Base-by-base conservation (phyloP, 2,797 vertebrate genomes). In the Ctenochaetus hawaiiensis region DNA sequence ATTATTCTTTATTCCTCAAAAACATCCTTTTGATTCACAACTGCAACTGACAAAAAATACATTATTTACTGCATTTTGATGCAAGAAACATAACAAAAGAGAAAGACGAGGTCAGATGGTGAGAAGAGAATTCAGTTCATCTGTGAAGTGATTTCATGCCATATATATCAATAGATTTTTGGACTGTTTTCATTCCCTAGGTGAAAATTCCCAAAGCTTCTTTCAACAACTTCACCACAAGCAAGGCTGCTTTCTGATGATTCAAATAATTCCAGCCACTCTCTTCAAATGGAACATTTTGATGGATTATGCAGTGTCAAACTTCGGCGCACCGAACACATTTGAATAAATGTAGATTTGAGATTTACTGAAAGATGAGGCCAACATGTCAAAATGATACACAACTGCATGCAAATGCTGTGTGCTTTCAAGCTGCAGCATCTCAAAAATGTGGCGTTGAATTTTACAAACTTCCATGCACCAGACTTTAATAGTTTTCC, bases 291-390 rank as follows among this genome's bases (percentile, higher is more conserved):
- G 83, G 77, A 88, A 86, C 87, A 83, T 90, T 90, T 90, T 91
- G 91, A 93, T 90, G 92, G 89, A 91, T 94, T 92, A 93, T 87
- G 85, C 89, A 82, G 88, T 72, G 89, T 86, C 89, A 92, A 89
- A 89, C 89, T 87, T 86, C 87, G 78, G 74, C 73, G 72, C 75
- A 4, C 81, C 74, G 78, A 87, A 43, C 82, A 81, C 78, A 91
- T 92, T 93, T 93, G 87, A 93, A 92, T 91, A 92, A 93, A 93
- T 92, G 90, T 89, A 92, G 89, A 93, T 91, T 89, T 90, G 85
- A 90, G 86, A 91, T 89, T 90, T 86, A 85, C 86, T 85, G 86
- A 89, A 91, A 90, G 87, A 91, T 88, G 86, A 91, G 88, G 89
- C 88, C 85, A 84, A 77, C 72, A 6, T 91, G 89, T 93, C 91